Conservation (phyloP, 2,113 vertebrate species). For the Pituophis catenifer region DNA sequence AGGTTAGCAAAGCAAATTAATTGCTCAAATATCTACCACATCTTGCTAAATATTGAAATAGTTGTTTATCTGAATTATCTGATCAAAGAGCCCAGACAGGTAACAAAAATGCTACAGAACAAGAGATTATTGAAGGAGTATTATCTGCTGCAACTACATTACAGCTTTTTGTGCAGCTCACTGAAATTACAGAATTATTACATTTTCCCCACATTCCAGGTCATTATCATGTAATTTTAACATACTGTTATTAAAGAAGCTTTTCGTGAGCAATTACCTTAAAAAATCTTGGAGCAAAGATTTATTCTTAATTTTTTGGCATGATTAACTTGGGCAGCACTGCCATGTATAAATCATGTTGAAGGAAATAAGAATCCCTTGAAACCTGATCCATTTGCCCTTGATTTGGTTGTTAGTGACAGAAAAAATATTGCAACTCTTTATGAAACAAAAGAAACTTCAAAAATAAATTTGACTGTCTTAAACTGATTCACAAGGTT, state of each 20-base stretch:
- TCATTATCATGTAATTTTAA: constrained; percentile 60
- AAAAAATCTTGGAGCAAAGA: constrained; percentile 40
- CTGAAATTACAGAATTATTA: constrained; percentile 48
- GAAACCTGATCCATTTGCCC: constrained; percentile 37
- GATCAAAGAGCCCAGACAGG: neutral
- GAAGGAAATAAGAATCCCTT: constrained; percentile 45
- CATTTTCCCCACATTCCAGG: constrained; percentile 21
- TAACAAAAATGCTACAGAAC: constrained; percentile 3
- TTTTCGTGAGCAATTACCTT: constrained; percentile 56
- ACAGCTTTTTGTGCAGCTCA: constrained; percentile 33
- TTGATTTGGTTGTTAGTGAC: constrained; percentile 20
- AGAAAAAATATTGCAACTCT: neutral
- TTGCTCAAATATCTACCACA: constrained; percentile 16
- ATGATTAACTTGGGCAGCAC: constrained; percentile 52
- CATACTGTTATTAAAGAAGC: constrained; percentile 56
- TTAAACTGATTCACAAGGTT: neutral
- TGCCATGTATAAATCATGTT: constrained; percentile 46
- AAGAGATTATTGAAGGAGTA: constrained; percentile 38
- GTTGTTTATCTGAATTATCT: constrained; percentile 28
- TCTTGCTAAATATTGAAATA: constrained; percentile 43
- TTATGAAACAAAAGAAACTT: constrained; percentile 54
- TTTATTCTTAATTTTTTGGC: constrained; percentile 55
- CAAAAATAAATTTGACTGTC: constrained; percentile 37
- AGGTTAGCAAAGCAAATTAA: constrained; percentile 30
- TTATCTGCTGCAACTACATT: constrained; percentile 38